Evolutionary conservation across 2,888 invertebrate genomes (phyloP).

Genomic region (Listrodromus nycthemerus): DNA sequence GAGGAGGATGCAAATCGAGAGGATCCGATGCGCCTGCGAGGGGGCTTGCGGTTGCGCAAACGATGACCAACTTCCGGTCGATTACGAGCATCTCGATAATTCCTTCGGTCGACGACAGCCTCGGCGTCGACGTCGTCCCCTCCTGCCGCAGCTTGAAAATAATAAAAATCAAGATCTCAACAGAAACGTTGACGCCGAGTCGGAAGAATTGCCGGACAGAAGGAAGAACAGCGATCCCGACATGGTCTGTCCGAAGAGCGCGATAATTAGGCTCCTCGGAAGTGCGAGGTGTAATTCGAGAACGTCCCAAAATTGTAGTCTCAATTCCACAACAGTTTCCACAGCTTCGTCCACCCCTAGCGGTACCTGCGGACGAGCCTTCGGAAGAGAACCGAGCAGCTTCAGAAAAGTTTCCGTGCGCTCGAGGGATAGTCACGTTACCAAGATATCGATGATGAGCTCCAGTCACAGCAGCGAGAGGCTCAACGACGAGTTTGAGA

Average conservation of each 20-base stretch:
- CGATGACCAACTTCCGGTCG: not conserved
- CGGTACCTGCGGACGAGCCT: constrained; percentile 67
- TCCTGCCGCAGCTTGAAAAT: constrained; percentile 17
- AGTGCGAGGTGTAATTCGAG: constrained; percentile 64
- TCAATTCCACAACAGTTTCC: constrained; percentile 68
- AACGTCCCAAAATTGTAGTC: constrained; percentile 63
- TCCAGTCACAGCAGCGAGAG: constrained; percentile 75
- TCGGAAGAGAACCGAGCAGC: constrained; percentile 15
- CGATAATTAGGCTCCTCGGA: constrained; percentile 72
- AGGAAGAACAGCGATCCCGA: constrained; percentile 47
- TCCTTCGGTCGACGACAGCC: constrained; percentile 8
- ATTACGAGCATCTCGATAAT: constrained; percentile 24
- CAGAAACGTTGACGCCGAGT: not conserved
- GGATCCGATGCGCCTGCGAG: constrained; percentile 75
- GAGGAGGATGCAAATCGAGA: not conserved
- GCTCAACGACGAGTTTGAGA: constrained; percentile 76
- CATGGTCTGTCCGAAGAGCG: constrained; percentile 61
- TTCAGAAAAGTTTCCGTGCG: constrained; percentile 72
- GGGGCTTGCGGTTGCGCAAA: constrained; percentile 80
- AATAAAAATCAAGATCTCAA: constrained; percentile 28
- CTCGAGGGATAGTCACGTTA: constrained; percentile 75
- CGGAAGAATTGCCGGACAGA: not conserved
- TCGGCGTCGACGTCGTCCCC: constrained; percentile 30
- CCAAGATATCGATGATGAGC: constrained; percentile 71
- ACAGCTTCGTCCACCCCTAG: constrained; percentile 72